Evolutionary conservation across 2,113 vertebrate species (phyloP), one percentile per base, ranked within the genome.

Genomic region (Perca flavescens): DNA sequence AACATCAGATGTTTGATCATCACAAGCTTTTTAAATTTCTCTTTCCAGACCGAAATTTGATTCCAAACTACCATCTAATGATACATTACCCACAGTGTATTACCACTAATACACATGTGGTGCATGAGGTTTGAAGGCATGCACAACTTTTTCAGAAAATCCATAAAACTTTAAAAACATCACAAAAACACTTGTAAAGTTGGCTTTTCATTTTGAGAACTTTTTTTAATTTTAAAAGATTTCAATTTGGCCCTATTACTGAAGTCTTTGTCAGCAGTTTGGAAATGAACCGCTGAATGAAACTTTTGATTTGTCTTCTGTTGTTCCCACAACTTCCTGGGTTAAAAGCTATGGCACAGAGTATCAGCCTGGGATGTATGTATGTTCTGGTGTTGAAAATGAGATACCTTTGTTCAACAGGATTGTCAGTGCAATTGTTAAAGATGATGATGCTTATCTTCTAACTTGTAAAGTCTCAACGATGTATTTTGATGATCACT

Each of bases 331-430:
- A 40, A 85, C 71, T 68, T 77, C 40, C 46, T 85, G 73, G 67
- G 76, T 85, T 8, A 86, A 73, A n/a, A n/a, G n/a, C n/a, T n/a
- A n/a, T 69, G 66, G 74, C 40, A 60, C 74, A 43, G 87, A 83
- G 15, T 80, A 83, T 9, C 80, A 88, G 40, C 62, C 73, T 49
- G 57, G 71, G 16, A 80, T 77, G 76, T 62, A 78, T 80, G 68
- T 84, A 34, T 34, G 31, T 34, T 54, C 49, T 43, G n/a, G 67
- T 74, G 36, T 43, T 61, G 54, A 83, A 79, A 86, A 85, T 86
- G 57, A 85, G 49, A 88, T 85, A 75, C 84, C 80, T 74, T 34
- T 82, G 54, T 84, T 86, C 50, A 74, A 80, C 3, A 67, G 68
- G 64, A 88, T 88, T 36, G 21, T 57, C 31, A 82, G 46, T 77